Conservation (phyloP, 2,888 invertebrate genomes). For the Flexamia atlantica region DNA sequence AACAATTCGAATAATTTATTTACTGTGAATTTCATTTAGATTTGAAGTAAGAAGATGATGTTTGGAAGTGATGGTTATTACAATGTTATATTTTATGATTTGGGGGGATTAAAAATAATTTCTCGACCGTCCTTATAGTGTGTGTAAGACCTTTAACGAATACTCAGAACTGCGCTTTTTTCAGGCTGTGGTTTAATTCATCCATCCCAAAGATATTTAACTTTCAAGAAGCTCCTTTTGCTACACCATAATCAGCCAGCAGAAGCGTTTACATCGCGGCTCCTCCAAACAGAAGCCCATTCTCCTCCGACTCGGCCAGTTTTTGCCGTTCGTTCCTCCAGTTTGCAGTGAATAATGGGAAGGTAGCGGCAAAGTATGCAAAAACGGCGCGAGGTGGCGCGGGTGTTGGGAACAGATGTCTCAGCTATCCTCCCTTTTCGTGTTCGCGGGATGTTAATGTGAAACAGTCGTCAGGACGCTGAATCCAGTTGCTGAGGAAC, state of each 20-base stretch:
- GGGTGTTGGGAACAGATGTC: constrained; percentile 44
- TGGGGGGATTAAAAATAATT: too few relatives aligned
- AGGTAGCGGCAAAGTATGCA: constrained; percentile 42
- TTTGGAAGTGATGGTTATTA: too few relatives aligned
- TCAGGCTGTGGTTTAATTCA: too few relatives aligned
- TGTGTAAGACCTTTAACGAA: too few relatives aligned
- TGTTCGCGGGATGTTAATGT: constrained; percentile 42
- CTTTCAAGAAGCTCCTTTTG: neutral
- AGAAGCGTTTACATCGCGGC: neutral
- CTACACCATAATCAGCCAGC: neutral
- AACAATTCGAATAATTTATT: too few relatives aligned
- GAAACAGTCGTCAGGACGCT: constrained; percentile 46
- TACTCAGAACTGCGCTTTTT: too few relatives aligned
- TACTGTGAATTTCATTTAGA: too few relatives aligned
- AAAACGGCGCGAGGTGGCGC: constrained; percentile 35
- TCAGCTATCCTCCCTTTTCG: constrained; percentile 35
- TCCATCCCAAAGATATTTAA: neutral
- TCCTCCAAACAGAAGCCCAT: neutral
- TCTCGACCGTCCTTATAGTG: too few relatives aligned
- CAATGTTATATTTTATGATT: too few relatives aligned
- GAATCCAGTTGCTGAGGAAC: neutral
- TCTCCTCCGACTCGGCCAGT: neutral
- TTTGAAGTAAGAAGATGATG: too few relatives aligned
- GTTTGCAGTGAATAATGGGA: constrained; percentile 13
- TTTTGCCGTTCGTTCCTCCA: constrained; percentile 20